These are phyloP conservation scores for Galerucella pusilla DNA, from an alignment of 2,888 invertebrate species.

Conservation along the genomic window DNA sequence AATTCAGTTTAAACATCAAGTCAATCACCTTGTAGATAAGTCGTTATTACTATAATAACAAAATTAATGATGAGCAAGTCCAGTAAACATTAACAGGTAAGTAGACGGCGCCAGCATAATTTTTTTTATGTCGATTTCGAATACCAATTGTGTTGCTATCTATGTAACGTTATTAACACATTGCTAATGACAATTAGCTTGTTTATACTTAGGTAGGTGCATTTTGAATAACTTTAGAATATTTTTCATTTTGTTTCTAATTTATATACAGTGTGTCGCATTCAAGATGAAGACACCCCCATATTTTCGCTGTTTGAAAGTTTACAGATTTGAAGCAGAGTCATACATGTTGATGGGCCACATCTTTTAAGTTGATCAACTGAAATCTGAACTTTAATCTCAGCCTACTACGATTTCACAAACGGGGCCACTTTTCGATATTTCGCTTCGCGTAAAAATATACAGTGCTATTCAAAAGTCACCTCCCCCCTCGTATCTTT, in stretches of 20 bases:
- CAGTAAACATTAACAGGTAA: constrained; percentile 45
- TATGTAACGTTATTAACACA: constrained; percentile 19
- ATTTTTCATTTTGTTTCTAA: not conserved
- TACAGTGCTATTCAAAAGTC: no score
- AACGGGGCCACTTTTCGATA: no score
- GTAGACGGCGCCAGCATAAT: constrained; percentile 43
- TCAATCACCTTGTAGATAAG: constrained; percentile 23
- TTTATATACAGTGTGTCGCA: no score
- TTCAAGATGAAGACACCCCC: no score
- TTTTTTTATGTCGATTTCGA: constrained; percentile 40
- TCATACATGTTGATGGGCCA: no score
- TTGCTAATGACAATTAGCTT: constrained; percentile 17
- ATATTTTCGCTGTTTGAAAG: no score
- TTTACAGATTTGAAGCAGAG: no score
- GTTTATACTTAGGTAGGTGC: not conserved
- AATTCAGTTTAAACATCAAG: not conserved
- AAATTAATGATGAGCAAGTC: constrained; percentile 37
- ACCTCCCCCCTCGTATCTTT: no score
- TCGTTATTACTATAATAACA: constrained; percentile 28
- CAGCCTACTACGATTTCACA: no score
- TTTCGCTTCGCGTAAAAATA: no score
- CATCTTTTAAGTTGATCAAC: no score
- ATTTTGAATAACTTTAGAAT: not conserved
- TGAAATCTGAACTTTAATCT: no score
- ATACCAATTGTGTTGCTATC: constrained; percentile 36